Conservation (phyloP, 23 tunicate species). For the Clavelina lepadiformis region DNA sequence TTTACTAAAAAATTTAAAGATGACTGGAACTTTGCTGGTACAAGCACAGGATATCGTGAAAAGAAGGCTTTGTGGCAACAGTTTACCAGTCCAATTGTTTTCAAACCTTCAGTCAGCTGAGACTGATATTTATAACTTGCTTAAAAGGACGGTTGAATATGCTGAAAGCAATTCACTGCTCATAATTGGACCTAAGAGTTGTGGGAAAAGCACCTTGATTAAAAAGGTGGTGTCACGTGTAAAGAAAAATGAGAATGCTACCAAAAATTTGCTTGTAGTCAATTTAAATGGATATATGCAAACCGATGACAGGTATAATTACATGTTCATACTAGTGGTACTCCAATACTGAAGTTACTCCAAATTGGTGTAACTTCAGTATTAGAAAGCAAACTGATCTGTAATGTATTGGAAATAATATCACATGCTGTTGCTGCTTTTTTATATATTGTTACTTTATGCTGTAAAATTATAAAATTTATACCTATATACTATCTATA, state of each 20-base stretch:
- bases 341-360: too few relatives aligned
- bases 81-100: background rate
- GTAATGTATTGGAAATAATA: too few relatives aligned
- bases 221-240: constrained; percentile 13
- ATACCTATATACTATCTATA: too few relatives aligned
- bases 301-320: constrained; percentile 71
- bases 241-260: constrained; percentile 4
- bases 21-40: background rate
- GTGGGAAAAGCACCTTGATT: constrained; percentile 59
- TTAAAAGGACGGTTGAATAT: constrained; percentile 56
- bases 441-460: too few relatives aligned
- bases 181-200: constrained; percentile 64
- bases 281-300: constrained; percentile 72
- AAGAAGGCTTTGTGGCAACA: constrained; percentile 6
- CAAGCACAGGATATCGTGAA: constrained; percentile 5
- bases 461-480: too few relatives aligned
- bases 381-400: too few relatives aligned
- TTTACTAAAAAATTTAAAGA: too few relatives aligned
- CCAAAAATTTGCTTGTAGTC: constrained; percentile 43
- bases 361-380: too few relatives aligned
- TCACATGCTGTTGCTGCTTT: too few relatives aligned
- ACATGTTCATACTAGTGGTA: too few relatives aligned
- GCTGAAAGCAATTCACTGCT: constrained; percentile 84
- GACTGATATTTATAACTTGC: constrained; percentile 11
- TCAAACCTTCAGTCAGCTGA: constrained; percentile 12